These are phyloP conservation scores for Ascaphus truei DNA, from an alignment of 2,113 vertebrate genomes.

Conservation along the genomic window DNA sequence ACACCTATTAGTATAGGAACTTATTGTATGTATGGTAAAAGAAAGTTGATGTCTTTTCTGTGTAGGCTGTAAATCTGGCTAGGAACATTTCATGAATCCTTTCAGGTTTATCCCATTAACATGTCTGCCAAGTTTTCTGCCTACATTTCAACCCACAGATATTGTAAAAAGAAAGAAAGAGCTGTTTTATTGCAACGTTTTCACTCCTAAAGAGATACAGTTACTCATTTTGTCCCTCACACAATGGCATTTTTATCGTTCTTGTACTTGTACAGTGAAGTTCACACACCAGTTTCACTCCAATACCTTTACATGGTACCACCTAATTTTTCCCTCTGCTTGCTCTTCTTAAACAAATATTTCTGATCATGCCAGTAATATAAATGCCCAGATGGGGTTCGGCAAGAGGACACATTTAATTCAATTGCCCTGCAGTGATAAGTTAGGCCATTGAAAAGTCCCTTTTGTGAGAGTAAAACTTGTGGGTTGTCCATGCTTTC, in stretches of 20 bases:
- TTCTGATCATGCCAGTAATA: no score
- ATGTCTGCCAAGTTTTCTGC: conserved; percentile 52
- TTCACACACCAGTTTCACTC: not conserved
- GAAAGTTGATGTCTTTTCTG: conserved; percentile 50
- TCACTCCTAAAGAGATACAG: conserved; percentile 44
- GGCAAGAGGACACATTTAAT: no score
- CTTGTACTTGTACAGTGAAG: not conserved
- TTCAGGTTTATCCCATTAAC: conserved; percentile 54
- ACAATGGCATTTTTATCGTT: conserved; percentile 12
- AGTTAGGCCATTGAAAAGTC: no score
- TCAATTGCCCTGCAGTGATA: no score
- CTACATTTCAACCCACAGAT: conserved; percentile 55
- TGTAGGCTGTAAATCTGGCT: conserved; percentile 54
- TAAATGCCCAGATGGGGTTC: no score
- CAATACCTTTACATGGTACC: not conserved
- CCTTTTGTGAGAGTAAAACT: no score
- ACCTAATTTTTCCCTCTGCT: not conserved
- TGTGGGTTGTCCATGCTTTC: no score
- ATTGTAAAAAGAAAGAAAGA: conserved; percentile 51
- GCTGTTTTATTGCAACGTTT: conserved; percentile 42
- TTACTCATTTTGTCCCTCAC: conserved; percentile 40
- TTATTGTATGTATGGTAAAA: no score
- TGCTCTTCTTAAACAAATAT: no score
- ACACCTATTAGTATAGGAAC: no score
- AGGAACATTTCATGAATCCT: conserved; percentile 54